phyloP scores from a whole-genome alignment of 1,140 invertebrate species.

The Hypothenemus hampei region DNA sequence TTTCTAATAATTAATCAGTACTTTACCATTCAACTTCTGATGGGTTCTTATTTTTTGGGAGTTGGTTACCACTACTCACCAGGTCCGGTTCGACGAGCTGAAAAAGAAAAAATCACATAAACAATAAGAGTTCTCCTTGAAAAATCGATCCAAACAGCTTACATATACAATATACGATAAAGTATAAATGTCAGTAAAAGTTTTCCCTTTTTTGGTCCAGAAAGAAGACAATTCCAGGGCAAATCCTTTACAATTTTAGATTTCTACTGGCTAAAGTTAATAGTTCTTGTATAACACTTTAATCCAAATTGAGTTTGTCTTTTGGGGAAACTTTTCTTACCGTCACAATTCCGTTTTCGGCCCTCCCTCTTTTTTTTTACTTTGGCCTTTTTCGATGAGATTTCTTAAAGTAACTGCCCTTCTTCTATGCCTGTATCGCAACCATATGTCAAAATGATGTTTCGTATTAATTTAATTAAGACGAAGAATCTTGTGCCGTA shows the following conservation, averaged over 20 bases:
- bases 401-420: neutral
- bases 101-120: constrained; percentile 13
- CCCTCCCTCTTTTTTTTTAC: neutral
- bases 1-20: neutral
- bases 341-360: constrained; percentile 27
- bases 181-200: constrained; percentile 23
- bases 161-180: constrained; percentile 7
- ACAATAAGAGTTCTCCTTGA: too few species aligned
- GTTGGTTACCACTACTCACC: constrained; percentile 23
- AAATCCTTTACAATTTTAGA: constrained; percentile 32
- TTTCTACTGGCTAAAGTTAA: constrained; percentile 34
- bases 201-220: constrained; percentile 18
- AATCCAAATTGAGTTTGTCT: constrained; percentile 39
- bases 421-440: too few species aligned
- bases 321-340: constrained; percentile 33
- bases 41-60: neutral
- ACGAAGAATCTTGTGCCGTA: too few species aligned
- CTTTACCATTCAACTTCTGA: neutral
- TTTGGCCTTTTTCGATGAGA: constrained; percentile 5
- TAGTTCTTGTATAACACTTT: constrained; percentile 39
- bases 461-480: too few species aligned
- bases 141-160: neutral
- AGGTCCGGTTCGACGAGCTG: constrained; percentile 25
- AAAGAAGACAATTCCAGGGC: constrained; percentile 21
- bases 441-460: too few species aligned